A percentile compares a stretch with the other conserved stretches of the same genome.
Conservation (phyloP, 1,140 invertebrate genomes). For the Saccostrea echinata region DNA sequence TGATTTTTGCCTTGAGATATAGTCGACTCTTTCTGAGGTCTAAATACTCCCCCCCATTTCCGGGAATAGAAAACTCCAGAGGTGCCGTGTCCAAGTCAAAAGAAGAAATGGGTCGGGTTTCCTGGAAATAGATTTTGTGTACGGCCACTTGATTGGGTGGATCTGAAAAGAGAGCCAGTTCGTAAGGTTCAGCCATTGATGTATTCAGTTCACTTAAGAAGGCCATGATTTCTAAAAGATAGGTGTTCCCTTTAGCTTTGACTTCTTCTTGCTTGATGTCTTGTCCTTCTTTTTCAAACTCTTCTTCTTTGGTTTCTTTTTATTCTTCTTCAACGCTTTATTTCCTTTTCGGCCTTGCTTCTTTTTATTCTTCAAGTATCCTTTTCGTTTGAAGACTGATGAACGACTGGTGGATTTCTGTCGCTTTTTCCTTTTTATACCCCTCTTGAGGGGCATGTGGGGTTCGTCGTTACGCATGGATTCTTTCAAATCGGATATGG, state of each 20-base stretch:
- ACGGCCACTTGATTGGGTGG: slow-evolving; percentile 55
- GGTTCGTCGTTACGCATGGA: slow-evolving; percentile 27
- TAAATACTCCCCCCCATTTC: slow-evolving; percentile 37
- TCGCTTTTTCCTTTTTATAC: slow-evolving; percentile 16
- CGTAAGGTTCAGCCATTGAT: slow-evolving; percentile 36
- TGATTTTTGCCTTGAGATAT: slow-evolving; percentile 42
- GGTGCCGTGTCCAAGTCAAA: slow-evolving; percentile 43
- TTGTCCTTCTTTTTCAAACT: slow-evolving; percentile 40
- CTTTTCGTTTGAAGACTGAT: neutral
- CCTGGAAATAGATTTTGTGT: slow-evolving; percentile 46
- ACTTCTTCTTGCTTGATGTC: slow-evolving; percentile 22
- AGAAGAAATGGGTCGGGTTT: slow-evolving; percentile 41
- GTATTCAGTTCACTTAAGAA: slow-evolving; percentile 38
- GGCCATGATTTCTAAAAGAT: slow-evolving; percentile 31
- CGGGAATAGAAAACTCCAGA: slow-evolving; percentile 45
- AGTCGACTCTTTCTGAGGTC: slow-evolving; percentile 44
- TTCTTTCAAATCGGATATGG: slow-evolving; percentile 30
- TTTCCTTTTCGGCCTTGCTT: slow-evolving; percentile 21
- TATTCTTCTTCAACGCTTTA: neutral
- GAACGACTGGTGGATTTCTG: neutral
- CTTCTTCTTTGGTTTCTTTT: slow-evolving; percentile 20
- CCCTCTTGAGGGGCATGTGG: slow-evolving; percentile 29
- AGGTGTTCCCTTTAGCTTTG: neutral
- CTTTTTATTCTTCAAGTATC: neutral
- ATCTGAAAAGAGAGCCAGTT: slow-evolving; percentile 40